phyloP scores from a whole-genome alignment of 2,797 vertebrate species.

The Scleropages formosus region DNA sequence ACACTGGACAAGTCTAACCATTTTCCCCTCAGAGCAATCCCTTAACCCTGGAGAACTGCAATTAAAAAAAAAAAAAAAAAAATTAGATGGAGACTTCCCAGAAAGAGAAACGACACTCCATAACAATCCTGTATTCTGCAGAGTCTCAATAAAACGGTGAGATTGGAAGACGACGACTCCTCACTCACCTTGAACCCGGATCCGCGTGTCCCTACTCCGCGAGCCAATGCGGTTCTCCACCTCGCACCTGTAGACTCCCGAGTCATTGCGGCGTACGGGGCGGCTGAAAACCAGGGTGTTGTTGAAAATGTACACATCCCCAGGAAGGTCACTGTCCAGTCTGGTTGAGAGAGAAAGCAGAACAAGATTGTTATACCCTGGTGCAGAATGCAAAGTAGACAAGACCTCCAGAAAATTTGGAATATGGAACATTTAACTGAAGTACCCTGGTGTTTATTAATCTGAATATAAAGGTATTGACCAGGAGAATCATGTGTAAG shows the following conservation, averaged over 20 bases:
- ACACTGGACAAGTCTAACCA: not conserved
- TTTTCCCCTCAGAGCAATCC: not conserved
- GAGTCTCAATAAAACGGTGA: too few relatives aligned
- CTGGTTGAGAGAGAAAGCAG: slow-evolving; percentile 58
- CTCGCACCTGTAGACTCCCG: slow-evolving; percentile 88
- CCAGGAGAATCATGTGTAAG: not conserved
- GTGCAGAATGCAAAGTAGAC: not conserved
- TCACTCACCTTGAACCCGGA: slow-evolving; percentile 85
- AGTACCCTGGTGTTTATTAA: not conserved
- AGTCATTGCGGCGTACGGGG: slow-evolving; percentile 85
- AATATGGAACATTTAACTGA: not conserved
- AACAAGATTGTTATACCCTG: not conserved
- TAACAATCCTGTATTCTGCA: too few relatives aligned
- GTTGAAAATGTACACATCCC: slow-evolving; percentile 79
- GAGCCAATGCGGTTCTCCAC: slow-evolving; percentile 85
- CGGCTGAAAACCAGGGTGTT: slow-evolving; percentile 82
- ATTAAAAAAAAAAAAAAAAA: not conserved
- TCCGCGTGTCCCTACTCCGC: slow-evolving; percentile 75
- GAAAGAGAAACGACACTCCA: too few relatives aligned
- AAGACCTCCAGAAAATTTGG: not conserved
- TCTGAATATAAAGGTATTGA: not conserved
- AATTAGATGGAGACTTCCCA: not conserved
- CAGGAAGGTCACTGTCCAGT: slow-evolving; percentile 84
- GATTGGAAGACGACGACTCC: too few relatives aligned
- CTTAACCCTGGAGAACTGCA: not conserved